Conservation (phyloP, 2,888 invertebrate species). For the Maniola hyperantus region DNA sequence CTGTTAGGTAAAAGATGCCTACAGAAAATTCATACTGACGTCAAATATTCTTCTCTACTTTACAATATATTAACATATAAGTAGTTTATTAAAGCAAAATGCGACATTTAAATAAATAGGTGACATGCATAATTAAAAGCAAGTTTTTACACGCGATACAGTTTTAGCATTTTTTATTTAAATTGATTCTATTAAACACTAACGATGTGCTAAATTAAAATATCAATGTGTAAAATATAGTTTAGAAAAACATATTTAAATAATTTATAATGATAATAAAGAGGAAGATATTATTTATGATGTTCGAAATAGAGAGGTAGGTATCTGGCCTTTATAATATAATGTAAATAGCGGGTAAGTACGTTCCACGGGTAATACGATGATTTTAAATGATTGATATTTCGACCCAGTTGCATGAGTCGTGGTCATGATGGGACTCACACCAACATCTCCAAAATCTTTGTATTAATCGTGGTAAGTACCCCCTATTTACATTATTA, state of each 20-base stretch:
- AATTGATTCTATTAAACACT: constrained; percentile 12
- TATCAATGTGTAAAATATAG: constrained; percentile 5
- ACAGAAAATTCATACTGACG: background rate
- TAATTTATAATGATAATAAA: background rate
- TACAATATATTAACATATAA: background rate
- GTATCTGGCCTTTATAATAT: no score
- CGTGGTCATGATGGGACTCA: no score
- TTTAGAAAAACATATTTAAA: background rate
- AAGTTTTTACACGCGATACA: constrained; percentile 18
- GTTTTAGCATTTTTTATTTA: constrained; percentile 20
- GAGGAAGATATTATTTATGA: background rate
- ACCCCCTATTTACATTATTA: no score
- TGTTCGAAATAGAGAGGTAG: no score
- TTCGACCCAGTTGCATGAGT: no score
- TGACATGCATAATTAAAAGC: constrained; percentile 16
- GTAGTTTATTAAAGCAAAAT: background rate
- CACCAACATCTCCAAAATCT: no score
- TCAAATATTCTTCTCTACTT: background rate
- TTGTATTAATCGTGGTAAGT: no score
- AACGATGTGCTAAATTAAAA: constrained; percentile 2
- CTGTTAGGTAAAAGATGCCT: background rate
- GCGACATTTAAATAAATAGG: constrained; percentile 17
- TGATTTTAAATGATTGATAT: no score
- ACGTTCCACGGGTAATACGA: no score
- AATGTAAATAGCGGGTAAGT: no score